Evolutionary conservation across 2,797 vertebrate genomes (phyloP).

Genomic region (Huso huso): DNA sequence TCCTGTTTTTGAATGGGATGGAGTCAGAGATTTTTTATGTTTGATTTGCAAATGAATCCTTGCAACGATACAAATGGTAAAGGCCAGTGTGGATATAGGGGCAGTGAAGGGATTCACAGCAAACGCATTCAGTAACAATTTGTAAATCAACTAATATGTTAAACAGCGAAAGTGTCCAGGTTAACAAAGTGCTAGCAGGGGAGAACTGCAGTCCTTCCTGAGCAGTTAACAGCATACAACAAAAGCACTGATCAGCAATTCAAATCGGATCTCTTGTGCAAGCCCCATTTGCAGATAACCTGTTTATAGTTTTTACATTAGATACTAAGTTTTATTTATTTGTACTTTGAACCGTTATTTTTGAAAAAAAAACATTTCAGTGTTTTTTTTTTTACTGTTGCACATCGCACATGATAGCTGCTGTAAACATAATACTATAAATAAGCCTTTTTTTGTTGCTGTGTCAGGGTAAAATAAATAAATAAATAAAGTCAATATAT

Average conservation of each 20-base stretch:
- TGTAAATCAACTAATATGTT: conserved; percentile 92
- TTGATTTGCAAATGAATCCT: conserved; percentile 99
- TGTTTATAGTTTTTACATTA: no score
- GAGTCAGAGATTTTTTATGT: conserved; percentile 83
- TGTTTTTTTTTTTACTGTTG: no score
- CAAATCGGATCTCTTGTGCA: no score
- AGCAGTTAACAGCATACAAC: background rate
- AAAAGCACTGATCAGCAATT: background rate
- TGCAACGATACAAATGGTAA: conserved; percentile 89
- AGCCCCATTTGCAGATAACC: no score
- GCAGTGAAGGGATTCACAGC: conserved; percentile 82
- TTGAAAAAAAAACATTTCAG: no score
- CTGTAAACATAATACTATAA: no score
- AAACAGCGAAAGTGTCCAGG: conserved; percentile 65
- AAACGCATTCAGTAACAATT: conserved; percentile 76
- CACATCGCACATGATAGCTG: no score
- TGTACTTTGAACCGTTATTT: no score
- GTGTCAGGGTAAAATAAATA: no score
- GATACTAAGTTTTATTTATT: no score
- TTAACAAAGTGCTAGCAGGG: conserved; percentile 49
- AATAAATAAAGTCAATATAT: no score
- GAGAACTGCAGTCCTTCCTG: conserved; percentile 16
- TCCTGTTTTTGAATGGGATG: conserved; percentile 97
- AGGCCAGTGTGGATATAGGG: conserved; percentile 74
- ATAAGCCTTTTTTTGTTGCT: no score